Evolutionary conservation across 2,113 vertebrate genomes (phyloP).

Genomic region (Limnothrissa miodon): DNA sequence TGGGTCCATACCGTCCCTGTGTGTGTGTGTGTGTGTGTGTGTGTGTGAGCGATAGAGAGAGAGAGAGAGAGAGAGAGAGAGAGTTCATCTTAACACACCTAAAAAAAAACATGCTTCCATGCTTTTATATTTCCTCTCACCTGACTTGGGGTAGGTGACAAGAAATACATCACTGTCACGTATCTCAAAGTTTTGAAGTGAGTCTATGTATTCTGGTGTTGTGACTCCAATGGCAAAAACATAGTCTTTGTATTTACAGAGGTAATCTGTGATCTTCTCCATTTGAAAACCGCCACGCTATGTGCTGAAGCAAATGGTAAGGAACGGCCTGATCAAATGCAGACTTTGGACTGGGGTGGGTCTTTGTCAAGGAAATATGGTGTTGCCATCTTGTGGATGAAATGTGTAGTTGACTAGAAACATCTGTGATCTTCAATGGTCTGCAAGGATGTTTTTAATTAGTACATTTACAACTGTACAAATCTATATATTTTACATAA

Average conservation of each 20-base stretch:
- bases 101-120: background rate
- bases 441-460: too few relatives aligned
- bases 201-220: conserved; percentile 59
- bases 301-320: background rate
- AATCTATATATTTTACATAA: too few relatives aligned
- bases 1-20: conserved; percentile 3
- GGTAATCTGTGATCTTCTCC: conserved; percentile 43
- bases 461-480: too few relatives aligned
- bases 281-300: conserved; percentile 25
- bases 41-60: too few relatives aligned
- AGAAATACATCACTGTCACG: conserved; percentile 65
- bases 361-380: too few relatives aligned
- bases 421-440: too few relatives aligned
- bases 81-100: background rate
- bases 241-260: conserved; percentile 61
- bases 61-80: background rate
- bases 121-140: conserved; percentile 41
- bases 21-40: background rate
- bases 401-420: too few relatives aligned
- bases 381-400: too few relatives aligned
- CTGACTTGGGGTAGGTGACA: conserved; percentile 67
- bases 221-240: conserved; percentile 35
- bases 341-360: too few relatives aligned
- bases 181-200: conserved; percentile 65
- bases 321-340: background rate